Evolutionary conservation across 2,113 vertebrate species (phyloP).

Genomic region (Pithys albifrons): DNA sequence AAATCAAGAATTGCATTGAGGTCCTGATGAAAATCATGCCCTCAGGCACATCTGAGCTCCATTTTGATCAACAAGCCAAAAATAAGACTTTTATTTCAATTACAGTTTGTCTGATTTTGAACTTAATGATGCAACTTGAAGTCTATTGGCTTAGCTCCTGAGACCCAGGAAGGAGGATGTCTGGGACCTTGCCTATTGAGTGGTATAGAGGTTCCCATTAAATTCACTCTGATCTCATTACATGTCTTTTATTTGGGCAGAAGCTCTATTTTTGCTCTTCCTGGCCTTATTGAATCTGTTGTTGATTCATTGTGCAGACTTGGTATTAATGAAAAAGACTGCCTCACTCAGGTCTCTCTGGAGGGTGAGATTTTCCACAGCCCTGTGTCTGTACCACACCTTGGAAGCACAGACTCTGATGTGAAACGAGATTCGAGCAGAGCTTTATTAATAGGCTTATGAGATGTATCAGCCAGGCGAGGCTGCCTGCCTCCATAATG

Average conservation of each 20-base stretch:
- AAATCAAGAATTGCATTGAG: constrained; percentile 68
- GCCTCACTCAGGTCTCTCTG: constrained; percentile 41
- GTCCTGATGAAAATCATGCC: constrained; percentile 70
- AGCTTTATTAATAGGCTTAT: constrained; percentile 70
- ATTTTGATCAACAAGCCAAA: constrained; percentile 63
- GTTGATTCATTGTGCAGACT: constrained; percentile 64
- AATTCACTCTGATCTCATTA: constrained; percentile 52
- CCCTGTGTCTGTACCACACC: neutral
- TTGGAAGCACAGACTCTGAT: constrained; percentile 51
- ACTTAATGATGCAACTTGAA: constrained; percentile 69
- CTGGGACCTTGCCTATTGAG: constrained; percentile 51
- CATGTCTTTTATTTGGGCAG: constrained; percentile 49
- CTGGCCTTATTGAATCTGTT: constrained; percentile 70
- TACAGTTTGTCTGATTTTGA: constrained; percentile 64
- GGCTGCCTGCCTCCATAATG: constrained; percentile 65
- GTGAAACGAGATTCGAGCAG: constrained; percentile 55
- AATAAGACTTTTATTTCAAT: constrained; percentile 66
- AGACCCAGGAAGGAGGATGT: constrained; percentile 57
- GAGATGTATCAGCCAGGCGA: constrained; percentile 52
- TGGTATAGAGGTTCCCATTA: constrained; percentile 49
- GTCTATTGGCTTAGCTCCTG: constrained; percentile 60
- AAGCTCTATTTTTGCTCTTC: constrained; percentile 65
- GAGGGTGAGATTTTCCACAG: constrained; percentile 58
- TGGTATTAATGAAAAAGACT: constrained; percentile 52
- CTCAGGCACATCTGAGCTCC: constrained; percentile 65